Percentiles rank a stretch among this genome's conserved stretches.
phyloP scores from a whole-genome alignment of 2,797 vertebrate species.

The Tarsius wallacei region DNA sequence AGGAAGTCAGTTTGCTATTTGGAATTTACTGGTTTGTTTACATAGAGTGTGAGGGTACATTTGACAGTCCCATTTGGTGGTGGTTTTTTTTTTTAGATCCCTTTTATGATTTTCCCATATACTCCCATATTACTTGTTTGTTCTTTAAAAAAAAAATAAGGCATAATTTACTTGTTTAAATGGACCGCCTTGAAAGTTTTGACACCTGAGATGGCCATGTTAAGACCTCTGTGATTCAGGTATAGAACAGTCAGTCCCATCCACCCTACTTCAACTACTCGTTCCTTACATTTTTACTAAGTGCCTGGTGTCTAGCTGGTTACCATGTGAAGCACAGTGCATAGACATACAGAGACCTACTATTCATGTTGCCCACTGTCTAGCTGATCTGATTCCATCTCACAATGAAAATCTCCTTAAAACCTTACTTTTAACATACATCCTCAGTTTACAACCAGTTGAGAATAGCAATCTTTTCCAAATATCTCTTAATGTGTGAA shows the following conservation, averaged over 20 bases:
- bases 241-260: not conserved
- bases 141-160: not conserved
- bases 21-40: not conserved
- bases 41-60: not conserved
- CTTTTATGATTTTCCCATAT: not conserved
- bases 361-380: not conserved
- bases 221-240: not conserved
- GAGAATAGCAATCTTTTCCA: conserved; percentile 1
- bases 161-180: not conserved
- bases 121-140: not conserved
- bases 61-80: not conserved
- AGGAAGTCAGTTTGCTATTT: not conserved
- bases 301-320: not conserved
- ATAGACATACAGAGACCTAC: not conserved
- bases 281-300: not conserved
- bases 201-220: not conserved
- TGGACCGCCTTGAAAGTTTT: not conserved
- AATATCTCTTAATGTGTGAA: conserved; percentile 3
- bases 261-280: not conserved
- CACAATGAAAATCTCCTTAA: conserved; percentile 25
- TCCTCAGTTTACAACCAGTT: conserved; percentile 28
- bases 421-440: conserved; percentile 1
- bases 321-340: not conserved
- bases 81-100: not conserved
- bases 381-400: not conserved